Conservation (phyloP, 2,888 invertebrate genomes). For the Catocala sponsa region DNA sequence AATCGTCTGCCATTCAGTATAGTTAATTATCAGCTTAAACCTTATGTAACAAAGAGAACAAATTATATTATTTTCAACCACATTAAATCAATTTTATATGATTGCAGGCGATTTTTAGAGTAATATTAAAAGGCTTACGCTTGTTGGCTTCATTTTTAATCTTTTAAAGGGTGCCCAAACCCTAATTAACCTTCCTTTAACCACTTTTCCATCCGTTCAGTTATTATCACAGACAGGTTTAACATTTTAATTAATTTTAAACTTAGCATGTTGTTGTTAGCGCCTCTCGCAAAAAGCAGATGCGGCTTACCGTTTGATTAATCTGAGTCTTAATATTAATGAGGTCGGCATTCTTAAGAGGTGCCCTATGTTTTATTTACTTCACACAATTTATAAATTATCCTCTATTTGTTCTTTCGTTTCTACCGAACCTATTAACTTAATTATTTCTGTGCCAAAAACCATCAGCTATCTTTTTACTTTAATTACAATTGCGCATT, state of each 20-base stretch:
- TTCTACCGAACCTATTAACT: neutral
- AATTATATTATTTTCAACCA: neutral
- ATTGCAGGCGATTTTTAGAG: neutral
- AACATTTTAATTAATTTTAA: constrained; percentile 31
- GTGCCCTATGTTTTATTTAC: constrained; percentile 24
- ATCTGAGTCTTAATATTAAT: constrained; percentile 35
- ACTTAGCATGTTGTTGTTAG: constrained; percentile 22
- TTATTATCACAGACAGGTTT: constrained; percentile 15
- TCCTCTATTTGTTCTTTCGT: neutral
- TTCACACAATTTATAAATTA: constrained; percentile 9
- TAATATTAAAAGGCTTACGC: neutral
- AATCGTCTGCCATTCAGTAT: neutral
- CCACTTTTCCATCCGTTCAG: constrained; percentile 14
- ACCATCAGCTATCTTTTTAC: constrained; percentile 10
- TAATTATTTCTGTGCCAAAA: constrained; percentile 3
- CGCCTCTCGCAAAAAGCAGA: constrained; percentile 6
- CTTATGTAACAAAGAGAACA: neutral
- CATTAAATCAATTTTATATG: neutral
- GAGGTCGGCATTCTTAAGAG: constrained; percentile 3
- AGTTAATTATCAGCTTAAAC: neutral
- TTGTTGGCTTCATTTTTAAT: constrained; percentile 13
- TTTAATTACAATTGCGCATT: constrained; percentile 20
- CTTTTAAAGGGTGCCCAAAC: constrained; percentile 13
- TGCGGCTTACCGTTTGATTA: constrained; percentile 23
- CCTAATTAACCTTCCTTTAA: constrained; percentile 18